Conservation (phyloP, 2,113 vertebrate species). For the Pungitius pungitius region DNA sequence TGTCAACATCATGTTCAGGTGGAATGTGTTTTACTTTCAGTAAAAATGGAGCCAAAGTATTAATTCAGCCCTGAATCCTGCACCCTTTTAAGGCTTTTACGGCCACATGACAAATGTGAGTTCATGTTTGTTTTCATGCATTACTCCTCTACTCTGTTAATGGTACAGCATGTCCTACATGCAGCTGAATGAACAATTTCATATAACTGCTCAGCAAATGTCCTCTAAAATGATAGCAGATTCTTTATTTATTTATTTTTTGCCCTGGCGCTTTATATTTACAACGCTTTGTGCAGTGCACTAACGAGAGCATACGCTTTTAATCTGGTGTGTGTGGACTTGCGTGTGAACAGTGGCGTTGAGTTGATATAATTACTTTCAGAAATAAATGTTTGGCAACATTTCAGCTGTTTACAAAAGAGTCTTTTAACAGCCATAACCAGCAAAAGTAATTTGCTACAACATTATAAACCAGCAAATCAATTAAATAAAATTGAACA, state of each 20-base stretch:
- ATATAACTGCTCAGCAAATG: not conserved
- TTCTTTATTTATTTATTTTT: not conserved
- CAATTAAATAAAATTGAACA: conserved; percentile 5
- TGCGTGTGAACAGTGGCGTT: conserved; percentile 10
- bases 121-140: conserved; percentile 20
- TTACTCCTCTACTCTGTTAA: conserved; percentile 12
- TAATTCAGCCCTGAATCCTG: not conserved
- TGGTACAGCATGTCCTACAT: conserved; percentile 1
- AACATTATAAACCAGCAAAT: not conserved
- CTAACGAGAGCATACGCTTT: conserved; percentile 15
- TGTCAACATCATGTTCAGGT: conserved; percentile 12
- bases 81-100: conserved; percentile 31
- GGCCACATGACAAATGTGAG: conserved; percentile 9
- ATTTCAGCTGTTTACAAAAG: conserved; percentile 36
- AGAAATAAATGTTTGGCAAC: conserved; percentile 25
- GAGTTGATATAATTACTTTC: conserved; percentile 22
- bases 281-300: not conserved
- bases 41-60: conserved; percentile 4
- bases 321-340: conserved; percentile 13
- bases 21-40: conserved; percentile 3
- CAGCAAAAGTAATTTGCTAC: not conserved
- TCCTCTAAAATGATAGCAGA: not conserved
- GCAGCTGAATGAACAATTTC: not conserved
- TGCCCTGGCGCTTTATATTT: not conserved
- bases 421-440: not conserved